Base-by-base conservation (phyloP, 35 echinoderm and acorn worm species). In the Acanthaster planci region DNA sequence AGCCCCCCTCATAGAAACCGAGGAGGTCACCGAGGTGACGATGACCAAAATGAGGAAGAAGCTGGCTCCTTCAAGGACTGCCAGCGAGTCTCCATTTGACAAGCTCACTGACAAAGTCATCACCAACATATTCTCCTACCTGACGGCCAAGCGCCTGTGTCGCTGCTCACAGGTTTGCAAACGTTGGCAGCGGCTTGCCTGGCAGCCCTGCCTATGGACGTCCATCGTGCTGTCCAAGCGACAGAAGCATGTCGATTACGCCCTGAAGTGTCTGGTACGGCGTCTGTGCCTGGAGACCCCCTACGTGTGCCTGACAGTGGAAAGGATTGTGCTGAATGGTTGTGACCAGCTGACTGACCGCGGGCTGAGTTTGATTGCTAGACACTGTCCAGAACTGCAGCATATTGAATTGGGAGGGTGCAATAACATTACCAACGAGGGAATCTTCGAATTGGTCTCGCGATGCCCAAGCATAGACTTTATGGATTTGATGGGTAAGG, bases 401-500 rank as follows among this genome's bases (percentile, higher is more conserved):
- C 91, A 94, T 78, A 76, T 99, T 18, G 96, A 99, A 79, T 68
- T 99, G 23, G 78, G 76, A 76, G 96, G 96, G 26, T 99, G 96
- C 82, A 85, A 77, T 81, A 87, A 91, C 40, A 60, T 99, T 21
- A 94, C 85, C 47, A 99, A 99, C 83, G 90, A 93, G 38, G 96
- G 88, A 76, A 79, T 99, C 51, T 99, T 94, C 80, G 89, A 94
- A 89, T 83, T 99, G 15, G 92, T 99, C 34, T 99, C 96, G 21
- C 90, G 87, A 84, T 99, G 96, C 67, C 58, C 89, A 30, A 88
- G 83, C 35, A 56, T 99, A 78, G 96, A 99, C 83, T 93, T 91
- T 64, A 59, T 99, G 27, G 96, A 99, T 87, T 83, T 99, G 17
- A 88, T 92, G 76, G 92, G 96, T 99, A 72, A n/a, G n/a, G n/a